Evolutionary conservation across 1,140 invertebrate species (phyloP).

Genomic region (Procambarus clarkii): DNA sequence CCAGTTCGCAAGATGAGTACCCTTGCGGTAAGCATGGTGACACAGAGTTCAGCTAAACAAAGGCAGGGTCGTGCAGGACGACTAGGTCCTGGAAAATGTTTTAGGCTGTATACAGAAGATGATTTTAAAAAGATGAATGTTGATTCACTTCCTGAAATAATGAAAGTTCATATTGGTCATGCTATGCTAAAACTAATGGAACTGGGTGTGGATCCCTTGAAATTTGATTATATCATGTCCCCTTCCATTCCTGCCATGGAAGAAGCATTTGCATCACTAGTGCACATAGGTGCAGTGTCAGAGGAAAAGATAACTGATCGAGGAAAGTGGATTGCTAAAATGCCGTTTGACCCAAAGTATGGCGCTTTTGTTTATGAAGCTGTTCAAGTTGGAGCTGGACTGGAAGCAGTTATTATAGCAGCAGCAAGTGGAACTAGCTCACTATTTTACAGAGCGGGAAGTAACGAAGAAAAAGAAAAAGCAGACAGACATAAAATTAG

Average conservation of each 20-base stretch:
- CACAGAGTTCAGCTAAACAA: slow-evolving; percentile 40
- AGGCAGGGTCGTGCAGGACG: slow-evolving; percentile 34
- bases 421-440: slow-evolving; percentile 19
- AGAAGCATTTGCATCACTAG: slow-evolving; percentile 16
- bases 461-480: slow-evolving; percentile 18
- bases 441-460: slow-evolving; percentile 35
- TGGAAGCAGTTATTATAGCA: slow-evolving; percentile 36
- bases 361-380: slow-evolving; percentile 39
- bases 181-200: slow-evolving; percentile 42
- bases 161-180: slow-evolving; percentile 40
- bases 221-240: slow-evolving; percentile 32
- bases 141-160: slow-evolving; percentile 41
- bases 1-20: slow-evolving; percentile 31
- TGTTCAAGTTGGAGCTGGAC: slow-evolving; percentile 4
- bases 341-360: slow-evolving; percentile 46
- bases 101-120: slow-evolving; percentile 31
- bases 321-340: slow-evolving; percentile 45
- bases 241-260: slow-evolving; percentile 14
- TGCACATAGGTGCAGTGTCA: slow-evolving; percentile 23
- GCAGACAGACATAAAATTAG: slow-evolving; percentile 40
- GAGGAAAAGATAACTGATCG: slow-evolving; percentile 18
- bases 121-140: slow-evolving; percentile 24
- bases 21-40: slow-evolving; percentile 18
- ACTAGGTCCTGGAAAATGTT: slow-evolving; percentile 41
- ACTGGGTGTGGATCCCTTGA: slow-evolving; percentile 35